phyloP scores from a whole-genome alignment of 2,888 invertebrate species.

The Oscheius sp. region DNA sequence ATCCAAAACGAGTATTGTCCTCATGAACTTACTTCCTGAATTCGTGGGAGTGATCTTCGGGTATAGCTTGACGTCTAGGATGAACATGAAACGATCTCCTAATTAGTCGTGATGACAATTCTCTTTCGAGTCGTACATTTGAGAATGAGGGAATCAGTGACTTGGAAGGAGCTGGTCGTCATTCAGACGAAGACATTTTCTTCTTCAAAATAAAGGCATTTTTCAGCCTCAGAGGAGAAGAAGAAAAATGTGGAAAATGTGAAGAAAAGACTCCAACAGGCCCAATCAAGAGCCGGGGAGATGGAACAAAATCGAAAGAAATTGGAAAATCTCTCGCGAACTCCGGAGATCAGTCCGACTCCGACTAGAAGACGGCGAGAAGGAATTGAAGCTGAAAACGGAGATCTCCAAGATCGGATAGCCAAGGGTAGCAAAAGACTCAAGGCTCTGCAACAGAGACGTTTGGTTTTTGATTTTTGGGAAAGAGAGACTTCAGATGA shows the following conservation, averaged over 20 bases:
- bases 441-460: not conserved
- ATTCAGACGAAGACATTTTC: too few relatives aligned
- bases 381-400: not conserved
- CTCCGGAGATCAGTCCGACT: not conserved
- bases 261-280: not conserved
- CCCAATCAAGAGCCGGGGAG: not conserved
- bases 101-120: too few relatives aligned
- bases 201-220: not conserved
- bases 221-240: slow-evolving; percentile 3
- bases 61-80: too few relatives aligned
- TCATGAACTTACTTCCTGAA: too few relatives aligned
- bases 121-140: too few relatives aligned
- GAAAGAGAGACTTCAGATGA: not conserved
- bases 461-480: not conserved
- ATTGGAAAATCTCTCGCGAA: not conserved
- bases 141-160: too few relatives aligned
- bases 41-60: too few relatives aligned
- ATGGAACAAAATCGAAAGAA: not conserved
- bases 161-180: too few relatives aligned
- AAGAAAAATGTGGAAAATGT: not conserved
- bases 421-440: not conserved
- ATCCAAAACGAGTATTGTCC: too few relatives aligned
- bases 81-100: too few relatives aligned
- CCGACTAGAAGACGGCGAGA: not conserved
- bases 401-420: not conserved